phyloP scores from a whole-genome alignment of 1,140 invertebrate genomes.

The Drosophila ambigua region DNA sequence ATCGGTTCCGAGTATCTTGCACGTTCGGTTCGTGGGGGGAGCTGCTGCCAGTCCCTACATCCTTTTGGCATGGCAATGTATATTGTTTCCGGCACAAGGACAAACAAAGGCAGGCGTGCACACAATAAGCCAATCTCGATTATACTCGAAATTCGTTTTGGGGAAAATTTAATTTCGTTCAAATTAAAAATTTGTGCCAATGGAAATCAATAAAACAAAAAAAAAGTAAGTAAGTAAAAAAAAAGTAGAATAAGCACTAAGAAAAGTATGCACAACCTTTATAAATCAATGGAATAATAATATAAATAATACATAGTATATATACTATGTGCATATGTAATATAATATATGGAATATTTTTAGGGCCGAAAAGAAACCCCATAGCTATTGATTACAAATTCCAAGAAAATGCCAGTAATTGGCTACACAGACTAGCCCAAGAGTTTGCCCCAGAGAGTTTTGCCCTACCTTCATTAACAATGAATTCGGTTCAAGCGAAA shows the following conservation, averaged over 20 bases:
- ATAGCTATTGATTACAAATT: neutral
- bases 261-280: too few relatives aligned
- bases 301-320: too few relatives aligned
- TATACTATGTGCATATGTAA: too few relatives aligned
- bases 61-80: slow-evolving; percentile 9
- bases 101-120: slow-evolving; percentile 52
- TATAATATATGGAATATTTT: too few relatives aligned
- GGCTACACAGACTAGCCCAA: neutral
- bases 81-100: slow-evolving; percentile 59
- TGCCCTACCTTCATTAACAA: slow-evolving; percentile 11
- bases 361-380: too few relatives aligned
- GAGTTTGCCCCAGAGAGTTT: neutral
- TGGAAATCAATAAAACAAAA: slow-evolving; percentile 3
- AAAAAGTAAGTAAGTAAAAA: too few relatives aligned
- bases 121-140: slow-evolving; percentile 56
- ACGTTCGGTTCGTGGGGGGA: slow-evolving; percentile 41
- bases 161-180: slow-evolving; percentile 32
- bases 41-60: slow-evolving; percentile 4
- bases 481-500: neutral
- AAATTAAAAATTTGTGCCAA: slow-evolving; percentile 3
- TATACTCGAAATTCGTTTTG: slow-evolving; percentile 30
- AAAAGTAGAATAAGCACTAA: neutral
- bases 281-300: too few relatives aligned
- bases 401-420: slow-evolving; percentile 8
- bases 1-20: slow-evolving; percentile 31